A percentile compares a stretch with the other conserved stretches of the same genome.
Conservation (phyloP, 2,888 invertebrate species). For the Patella depressa region DNA sequence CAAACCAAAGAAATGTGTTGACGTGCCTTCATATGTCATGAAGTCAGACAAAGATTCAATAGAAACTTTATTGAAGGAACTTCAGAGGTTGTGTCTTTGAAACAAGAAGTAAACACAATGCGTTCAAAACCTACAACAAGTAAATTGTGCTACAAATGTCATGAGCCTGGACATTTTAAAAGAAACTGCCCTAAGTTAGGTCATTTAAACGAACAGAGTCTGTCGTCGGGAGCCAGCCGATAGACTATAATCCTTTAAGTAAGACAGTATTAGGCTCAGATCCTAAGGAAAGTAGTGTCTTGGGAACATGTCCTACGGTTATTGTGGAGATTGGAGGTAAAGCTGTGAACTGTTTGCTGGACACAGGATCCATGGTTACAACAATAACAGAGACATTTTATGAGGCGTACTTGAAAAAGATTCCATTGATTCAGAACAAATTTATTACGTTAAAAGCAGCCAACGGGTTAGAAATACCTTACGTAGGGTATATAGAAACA, state of each 20-base stretch:
- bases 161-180: neutral
- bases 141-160: neutral
- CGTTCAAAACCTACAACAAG: neutral
- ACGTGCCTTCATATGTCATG: neutral
- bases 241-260: too few relatives aligned
- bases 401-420: neutral
- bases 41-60: neutral
- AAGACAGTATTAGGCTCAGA: too few relatives aligned
- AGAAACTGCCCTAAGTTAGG: neutral
- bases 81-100: neutral
- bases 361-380: neutral
- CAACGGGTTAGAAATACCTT: neutral
- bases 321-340: too few relatives aligned
- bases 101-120: neutral
- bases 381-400: neutral
- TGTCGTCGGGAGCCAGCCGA: too few relatives aligned
- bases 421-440: neutral
- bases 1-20: neutral
- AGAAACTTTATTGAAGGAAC: neutral
- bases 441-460: conserved; percentile 3
- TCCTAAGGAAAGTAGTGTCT: too few relatives aligned
- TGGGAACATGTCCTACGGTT: too few relatives aligned
- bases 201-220: neutral
- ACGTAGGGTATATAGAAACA: neutral
- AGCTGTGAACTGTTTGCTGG: too few relatives aligned